Evolutionary conservation across 2,888 invertebrate species (phyloP).

Genomic region (Drosophila austrosaltans): DNA sequence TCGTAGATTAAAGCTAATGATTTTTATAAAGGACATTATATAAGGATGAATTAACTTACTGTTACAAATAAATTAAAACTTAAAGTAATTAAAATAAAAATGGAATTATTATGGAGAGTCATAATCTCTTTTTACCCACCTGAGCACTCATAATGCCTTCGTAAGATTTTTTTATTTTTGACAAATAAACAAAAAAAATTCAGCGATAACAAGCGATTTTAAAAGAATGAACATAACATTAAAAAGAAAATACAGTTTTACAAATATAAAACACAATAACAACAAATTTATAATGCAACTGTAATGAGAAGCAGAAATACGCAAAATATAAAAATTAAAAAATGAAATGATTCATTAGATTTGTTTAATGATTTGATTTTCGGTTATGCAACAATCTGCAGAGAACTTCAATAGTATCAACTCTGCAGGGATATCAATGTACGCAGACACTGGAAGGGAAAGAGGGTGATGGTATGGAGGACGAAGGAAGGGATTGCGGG

Average conservation of each 20-base stretch:
- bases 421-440: slow-evolving; percentile 25
- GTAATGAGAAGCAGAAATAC: slow-evolving; percentile 16
- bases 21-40: slow-evolving; percentile 15
- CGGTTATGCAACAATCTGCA: slow-evolving; percentile 77
- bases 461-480: slow-evolving; percentile 49
- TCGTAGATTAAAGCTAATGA: no score
- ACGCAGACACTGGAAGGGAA: slow-evolving; percentile 63
- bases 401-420: slow-evolving; percentile 36
- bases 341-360: slow-evolving; percentile 27
- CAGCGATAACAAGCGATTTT: slow-evolving; percentile 27
- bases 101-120: slow-evolving; percentile 15
- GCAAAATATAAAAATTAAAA: slow-evolving; percentile 27
- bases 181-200: slow-evolving; percentile 25
- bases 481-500: slow-evolving; percentile 5
- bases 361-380: slow-evolving; percentile 30
- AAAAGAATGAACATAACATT: slow-evolving; percentile 30
- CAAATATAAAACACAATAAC: slow-evolving; percentile 27
- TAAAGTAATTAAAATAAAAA: slow-evolving; percentile 27
- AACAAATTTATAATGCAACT: slow-evolving; percentile 29
- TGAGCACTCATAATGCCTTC: slow-evolving; percentile 59
- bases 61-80: slow-evolving; percentile 18
- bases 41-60: slow-evolving; percentile 22
- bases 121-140: slow-evolving; percentile 66
- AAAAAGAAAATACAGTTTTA: slow-evolving; percentile 26
- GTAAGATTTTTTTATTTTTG: slow-evolving; percentile 20